Base-by-base conservation (phyloP, 2,797 vertebrate genomes). In the Sebastes itinus region DNA sequence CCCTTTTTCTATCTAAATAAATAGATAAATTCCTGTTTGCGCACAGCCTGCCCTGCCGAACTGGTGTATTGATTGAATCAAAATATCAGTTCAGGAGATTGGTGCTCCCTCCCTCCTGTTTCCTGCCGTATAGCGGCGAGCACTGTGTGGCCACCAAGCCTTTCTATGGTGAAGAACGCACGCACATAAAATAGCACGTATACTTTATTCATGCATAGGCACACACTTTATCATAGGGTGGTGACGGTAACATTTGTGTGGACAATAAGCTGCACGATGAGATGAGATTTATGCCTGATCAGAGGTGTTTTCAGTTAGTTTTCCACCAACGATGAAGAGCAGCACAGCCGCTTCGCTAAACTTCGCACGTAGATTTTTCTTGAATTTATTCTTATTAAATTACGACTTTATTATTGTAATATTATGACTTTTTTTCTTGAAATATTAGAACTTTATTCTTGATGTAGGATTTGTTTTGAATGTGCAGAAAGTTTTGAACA, bases 141-240 rank as follows among this genome's bases (percentile, higher is more conserved):
- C 22, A 56, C n/a, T 12, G 22, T n/a, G 54, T 23, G 54, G 22
- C 2, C 22, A 55, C 12, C 22, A 6, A 56, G 54, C 54, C 22
- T 13, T 56, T 56, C 54, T 25, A 25, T 13, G 11, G 22, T 55
- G 54, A 55, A 12, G 1, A 55, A 55, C 0, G 11, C 54, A 23
- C 1, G 11, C 11, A 7, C 11, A 0, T 5, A 2, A 54, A 54
- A 54, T 11, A 6, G 52, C n/a, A 55, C 52, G 0, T 2, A 13
- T 12, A 6, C 4, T 6, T 1, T 22, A 55, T 23, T 2, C 1
- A 23, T 55, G 38, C 13, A 23, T 12, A 23, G 10, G 52, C 52
- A 55, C 52, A 55, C 52, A 55, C 52, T 23, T 23, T 1, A 22
- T 23, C 52, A 55, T 0, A 54, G 52, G 49, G 52, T 12, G 52